Conservation (phyloP, 2,888 invertebrate genomes). For the Ryuthela nishihirai region DNA sequence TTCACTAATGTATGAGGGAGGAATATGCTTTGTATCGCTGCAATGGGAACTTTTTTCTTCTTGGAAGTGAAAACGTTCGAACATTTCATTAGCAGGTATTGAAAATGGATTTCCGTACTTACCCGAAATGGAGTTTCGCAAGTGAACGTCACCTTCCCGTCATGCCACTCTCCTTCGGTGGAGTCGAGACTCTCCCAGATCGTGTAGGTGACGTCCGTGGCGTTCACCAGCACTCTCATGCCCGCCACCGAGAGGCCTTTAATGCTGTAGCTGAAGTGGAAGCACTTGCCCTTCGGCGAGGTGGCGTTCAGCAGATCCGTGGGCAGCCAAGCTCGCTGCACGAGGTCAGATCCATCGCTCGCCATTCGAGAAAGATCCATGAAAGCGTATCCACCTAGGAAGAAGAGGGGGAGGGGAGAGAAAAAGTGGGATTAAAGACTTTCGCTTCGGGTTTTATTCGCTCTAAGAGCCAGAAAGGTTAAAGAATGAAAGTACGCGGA, state of each 20-base stretch:
- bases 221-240: constrained; percentile 23
- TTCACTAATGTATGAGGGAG: no score
- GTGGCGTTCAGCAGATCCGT: constrained; percentile 16
- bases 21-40: no score
- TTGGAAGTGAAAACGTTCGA: no score
- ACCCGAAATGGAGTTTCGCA: constrained; percentile 33
- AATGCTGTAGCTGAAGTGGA: constrained; percentile 29
- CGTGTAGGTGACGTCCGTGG: constrained; percentile 29
- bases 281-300: constrained; percentile 27
- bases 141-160: constrained; percentile 38
- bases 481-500: no score
- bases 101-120: no score
- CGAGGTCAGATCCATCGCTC: constrained; percentile 13
- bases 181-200: constrained; percentile 36
- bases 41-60: no score
- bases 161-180: constrained; percentile 40
- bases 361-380: constrained; percentile 44
- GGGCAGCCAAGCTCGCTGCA: constrained; percentile 27
- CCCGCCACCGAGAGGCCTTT: constrained; percentile 24
- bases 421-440: no score
- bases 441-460: no score
- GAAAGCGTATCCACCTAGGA: constrained; percentile 49
- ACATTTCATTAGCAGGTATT: no score
- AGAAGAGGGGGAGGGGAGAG: no score
- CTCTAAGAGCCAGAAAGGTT: no score